A percentile compares a stretch with the other conserved stretches of the same genome.
Conservation (phyloP, 2,113 vertebrate species). For the Xenopus laevis region DNA sequence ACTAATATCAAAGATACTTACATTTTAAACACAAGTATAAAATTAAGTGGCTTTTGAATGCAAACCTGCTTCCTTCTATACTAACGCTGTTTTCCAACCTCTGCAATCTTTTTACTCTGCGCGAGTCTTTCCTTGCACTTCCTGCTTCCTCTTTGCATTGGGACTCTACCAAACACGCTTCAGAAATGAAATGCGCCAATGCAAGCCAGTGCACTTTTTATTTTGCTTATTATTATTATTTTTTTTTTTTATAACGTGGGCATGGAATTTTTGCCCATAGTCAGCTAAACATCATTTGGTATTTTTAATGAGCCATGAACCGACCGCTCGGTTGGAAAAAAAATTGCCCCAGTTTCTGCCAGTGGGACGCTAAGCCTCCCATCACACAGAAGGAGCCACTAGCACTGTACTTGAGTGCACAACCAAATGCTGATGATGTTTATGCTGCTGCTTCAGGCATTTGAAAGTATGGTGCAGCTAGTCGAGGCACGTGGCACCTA, state of each 20-base stretch:
- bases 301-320: not conserved
- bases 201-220: slow-evolving; percentile 41
- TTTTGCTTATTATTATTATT: slow-evolving; percentile 8
- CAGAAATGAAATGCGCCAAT: slow-evolving; percentile 52
- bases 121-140: not conserved
- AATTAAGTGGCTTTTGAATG: not conserved
- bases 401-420: slow-evolving; percentile 54
- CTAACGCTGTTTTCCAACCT: not conserved
- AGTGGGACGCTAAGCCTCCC: slow-evolving; percentile 65
- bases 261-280: not conserved
- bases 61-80: not conserved
- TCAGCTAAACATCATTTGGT: slow-evolving; percentile 6
- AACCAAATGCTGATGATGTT: slow-evolving; percentile 52
- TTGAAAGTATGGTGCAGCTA: slow-evolving; percentile 74
- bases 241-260: not conserved
- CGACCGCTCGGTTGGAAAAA: not conserved
- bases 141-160: slow-evolving; percentile 17
- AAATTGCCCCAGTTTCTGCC: slow-evolving; percentile 45
- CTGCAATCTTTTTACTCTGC: not conserved
- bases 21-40: too few relatives aligned
- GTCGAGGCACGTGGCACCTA: slow-evolving; percentile 64
- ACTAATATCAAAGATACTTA: too few relatives aligned
- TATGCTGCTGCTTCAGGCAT: slow-evolving; percentile 80
- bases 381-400: slow-evolving; percentile 68
- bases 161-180: slow-evolving; percentile 36